A percentile compares a stretch with the other conserved stretches of the same genome.
Evolutionary conservation across 2,888 invertebrate species (phyloP).

Genomic region (Drosophila mettleri): DNA sequence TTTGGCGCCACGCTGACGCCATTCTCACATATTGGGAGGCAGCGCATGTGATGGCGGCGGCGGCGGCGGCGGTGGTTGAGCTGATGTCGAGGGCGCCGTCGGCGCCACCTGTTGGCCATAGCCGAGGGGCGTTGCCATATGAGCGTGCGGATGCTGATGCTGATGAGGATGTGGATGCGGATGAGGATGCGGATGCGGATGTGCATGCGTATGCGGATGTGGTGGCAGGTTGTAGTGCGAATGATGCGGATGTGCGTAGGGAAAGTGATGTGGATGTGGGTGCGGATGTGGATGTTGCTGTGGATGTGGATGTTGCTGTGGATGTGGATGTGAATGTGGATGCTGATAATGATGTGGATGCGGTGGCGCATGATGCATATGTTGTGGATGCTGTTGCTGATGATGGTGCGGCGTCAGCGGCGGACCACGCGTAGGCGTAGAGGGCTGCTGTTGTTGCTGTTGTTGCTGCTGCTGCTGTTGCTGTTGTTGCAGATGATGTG

Average conservation of each 20-base stretch:
- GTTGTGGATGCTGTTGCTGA: conserved; percentile 39
- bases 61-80: conserved; percentile 29
- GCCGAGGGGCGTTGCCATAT: conserved; percentile 70
- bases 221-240: conserved; percentile 35
- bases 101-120: conserved; percentile 69
- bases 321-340: conserved; percentile 52
- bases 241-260: conserved; percentile 55
- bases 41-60: conserved; percentile 39
- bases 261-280: conserved; percentile 37
- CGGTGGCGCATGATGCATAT: conserved; percentile 32
- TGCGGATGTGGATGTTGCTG: conserved; percentile 58
- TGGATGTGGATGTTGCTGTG: conserved; percentile 54
- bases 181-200: conserved; percentile 32
- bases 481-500: conserved; percentile 49
- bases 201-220: conserved; percentile 39
- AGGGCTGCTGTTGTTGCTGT: conserved; percentile 47
- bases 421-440: conserved; percentile 59
- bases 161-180: conserved; percentile 49
- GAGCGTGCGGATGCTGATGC: conserved; percentile 56
- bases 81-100: conserved; percentile 26
- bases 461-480: conserved; percentile 57
- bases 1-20: conserved; percentile 78
- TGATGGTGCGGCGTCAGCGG: conserved; percentile 49
- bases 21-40: conserved; percentile 68
- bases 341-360: conserved; percentile 47